A percentile compares a stretch with the other conserved stretches of the same genome.
phyloP scores from a whole-genome alignment of 2,797 vertebrate genomes.

The Anguilla marmorata region DNA sequence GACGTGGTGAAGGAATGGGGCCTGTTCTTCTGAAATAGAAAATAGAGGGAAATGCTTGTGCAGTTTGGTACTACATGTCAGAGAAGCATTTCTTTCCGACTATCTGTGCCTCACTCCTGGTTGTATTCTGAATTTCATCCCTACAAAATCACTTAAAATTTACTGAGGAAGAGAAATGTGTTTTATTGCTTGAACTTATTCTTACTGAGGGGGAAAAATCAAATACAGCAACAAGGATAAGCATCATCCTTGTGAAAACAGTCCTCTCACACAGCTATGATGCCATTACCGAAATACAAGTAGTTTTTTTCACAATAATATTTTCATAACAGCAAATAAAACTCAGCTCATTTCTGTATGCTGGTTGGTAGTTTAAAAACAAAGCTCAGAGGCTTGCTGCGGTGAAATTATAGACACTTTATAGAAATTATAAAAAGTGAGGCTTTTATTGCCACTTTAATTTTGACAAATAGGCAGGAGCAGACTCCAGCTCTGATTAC shows the following conservation, averaged over 20 bases:
- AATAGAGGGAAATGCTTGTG: conserved; percentile 25
- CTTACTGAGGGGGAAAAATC: conserved; percentile 17
- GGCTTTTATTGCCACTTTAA: conserved; percentile 26
- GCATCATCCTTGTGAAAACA: background rate
- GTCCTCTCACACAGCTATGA: background rate
- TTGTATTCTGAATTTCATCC: conserved; percentile 33
- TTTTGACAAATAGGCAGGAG: conserved; percentile 21
- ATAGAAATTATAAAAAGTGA: background rate
- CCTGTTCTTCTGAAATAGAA: background rate
- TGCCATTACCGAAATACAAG: conserved; percentile 15
- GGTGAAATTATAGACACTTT: conserved; percentile 8
- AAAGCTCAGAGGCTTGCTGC: conserved; percentile 17
- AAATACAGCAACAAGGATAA: background rate
- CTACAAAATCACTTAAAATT: conserved; percentile 37
- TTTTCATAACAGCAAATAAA: conserved; percentile 14
- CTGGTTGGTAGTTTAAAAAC: conserved; percentile 18
- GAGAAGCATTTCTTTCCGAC: conserved; percentile 3
- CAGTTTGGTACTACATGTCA: background rate
- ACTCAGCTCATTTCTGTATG: background rate
- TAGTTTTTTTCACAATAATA: conserved; percentile 6
- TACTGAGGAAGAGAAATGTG: background rate
- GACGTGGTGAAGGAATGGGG: background rate
- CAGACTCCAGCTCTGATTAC: conserved; percentile 18
- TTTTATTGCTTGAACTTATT: background rate
- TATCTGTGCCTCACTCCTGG: background rate